Evolutionary conservation across 2,113 vertebrate species (phyloP).

Genomic region (Tychaedon coryphoeus): DNA sequence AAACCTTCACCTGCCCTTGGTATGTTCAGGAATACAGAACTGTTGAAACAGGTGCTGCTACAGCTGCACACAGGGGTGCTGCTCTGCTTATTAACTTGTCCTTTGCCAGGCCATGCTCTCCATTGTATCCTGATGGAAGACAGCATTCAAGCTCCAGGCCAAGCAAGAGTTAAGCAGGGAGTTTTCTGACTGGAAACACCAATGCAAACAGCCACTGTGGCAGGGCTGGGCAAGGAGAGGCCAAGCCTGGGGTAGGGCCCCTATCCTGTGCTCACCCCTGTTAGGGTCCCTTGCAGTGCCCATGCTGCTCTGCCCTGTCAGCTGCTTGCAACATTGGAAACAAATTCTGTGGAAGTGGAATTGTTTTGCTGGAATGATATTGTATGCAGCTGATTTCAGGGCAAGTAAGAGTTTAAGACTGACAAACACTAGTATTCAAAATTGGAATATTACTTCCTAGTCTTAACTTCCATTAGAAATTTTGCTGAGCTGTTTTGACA

Average conservation of each 20-base stretch:
- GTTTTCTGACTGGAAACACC: neutral
- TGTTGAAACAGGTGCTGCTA: conserved; percentile 40
- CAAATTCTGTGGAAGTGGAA: neutral
- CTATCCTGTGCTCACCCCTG: neutral
- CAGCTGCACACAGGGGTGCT: neutral
- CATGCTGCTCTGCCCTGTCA: neutral
- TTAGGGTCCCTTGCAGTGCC: neutral
- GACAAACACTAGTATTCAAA: neutral
- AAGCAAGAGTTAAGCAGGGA: neutral
- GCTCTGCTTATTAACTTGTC: neutral
- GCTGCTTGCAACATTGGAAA: neutral
- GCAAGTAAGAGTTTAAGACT: neutral
- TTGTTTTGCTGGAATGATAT: neutral
- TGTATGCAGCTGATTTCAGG: neutral
- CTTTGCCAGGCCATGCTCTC: neutral
- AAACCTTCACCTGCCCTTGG: neutral
- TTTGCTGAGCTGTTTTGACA: neutral
- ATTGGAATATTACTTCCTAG: neutral
- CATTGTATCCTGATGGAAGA: fast-evolving
- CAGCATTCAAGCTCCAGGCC: neutral
- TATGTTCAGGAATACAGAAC: neutral
- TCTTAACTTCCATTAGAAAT: neutral
- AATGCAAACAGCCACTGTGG: neutral
- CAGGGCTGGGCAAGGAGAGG: neutral
- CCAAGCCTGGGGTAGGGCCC: neutral